phyloP scores from a whole-genome alignment of 92 coral and sea anemone species.

The Pocillopora meandrina region DNA sequence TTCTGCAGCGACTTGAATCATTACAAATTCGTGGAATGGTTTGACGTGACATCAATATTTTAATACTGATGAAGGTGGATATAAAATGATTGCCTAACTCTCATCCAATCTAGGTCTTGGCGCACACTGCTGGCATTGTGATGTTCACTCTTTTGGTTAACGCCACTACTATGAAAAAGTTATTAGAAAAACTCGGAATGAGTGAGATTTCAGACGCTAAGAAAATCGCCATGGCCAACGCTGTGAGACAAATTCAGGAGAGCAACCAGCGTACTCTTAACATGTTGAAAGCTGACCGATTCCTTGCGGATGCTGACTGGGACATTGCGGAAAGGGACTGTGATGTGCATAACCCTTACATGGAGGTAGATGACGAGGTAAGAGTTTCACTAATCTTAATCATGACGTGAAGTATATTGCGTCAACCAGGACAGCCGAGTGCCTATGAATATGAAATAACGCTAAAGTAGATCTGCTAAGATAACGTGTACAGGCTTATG shows the following conservation, averaged over 20 bases:
- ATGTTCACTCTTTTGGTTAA: conserved; percentile 89
- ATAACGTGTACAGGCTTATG: too few species aligned
- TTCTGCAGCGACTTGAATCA: too few species aligned
- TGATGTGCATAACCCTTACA: conserved; percentile 87
- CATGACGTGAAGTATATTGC: neutral
- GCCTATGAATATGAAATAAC: too few species aligned
- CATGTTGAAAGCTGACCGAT: conserved; percentile 96
- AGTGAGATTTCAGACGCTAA: conserved; percentile 97
- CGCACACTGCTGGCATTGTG: conserved; percentile 98
- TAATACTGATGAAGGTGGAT: too few species aligned
- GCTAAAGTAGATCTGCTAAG: too few species aligned
- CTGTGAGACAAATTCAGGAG: conserved; percentile 81
- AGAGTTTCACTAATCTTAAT: neutral
- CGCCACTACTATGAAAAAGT: conserved; percentile 96
- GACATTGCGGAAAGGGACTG: conserved; percentile 88
- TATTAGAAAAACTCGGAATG: conserved; percentile 94
- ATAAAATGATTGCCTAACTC: neutral
- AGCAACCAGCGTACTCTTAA: conserved; percentile 89
- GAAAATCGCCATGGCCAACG: conserved; percentile 97
- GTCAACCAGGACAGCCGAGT: too few species aligned
- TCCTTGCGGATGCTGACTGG: conserved; percentile 99
- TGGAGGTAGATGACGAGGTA: conserved; percentile 85
- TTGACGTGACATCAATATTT: too few species aligned
- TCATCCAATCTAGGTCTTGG: conserved; percentile 59
- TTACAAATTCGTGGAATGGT: too few species aligned